Conservation (phyloP, 2,113 vertebrate genomes). For the Rhineura floridana region DNA sequence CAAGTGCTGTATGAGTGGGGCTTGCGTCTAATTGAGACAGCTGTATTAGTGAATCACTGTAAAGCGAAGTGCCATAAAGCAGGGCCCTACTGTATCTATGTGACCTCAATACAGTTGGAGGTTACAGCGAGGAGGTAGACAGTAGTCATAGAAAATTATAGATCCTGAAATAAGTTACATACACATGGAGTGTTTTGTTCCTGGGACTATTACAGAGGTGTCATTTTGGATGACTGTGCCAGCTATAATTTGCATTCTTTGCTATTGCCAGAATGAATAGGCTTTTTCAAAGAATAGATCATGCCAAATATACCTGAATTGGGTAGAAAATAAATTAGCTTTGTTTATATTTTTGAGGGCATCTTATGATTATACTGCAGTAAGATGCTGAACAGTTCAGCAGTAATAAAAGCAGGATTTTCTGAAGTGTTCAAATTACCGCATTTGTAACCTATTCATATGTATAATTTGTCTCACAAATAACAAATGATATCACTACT, state of each 20-base stretch:
- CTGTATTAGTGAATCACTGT: no score
- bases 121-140: background rate
- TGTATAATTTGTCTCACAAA: conserved; percentile 2
- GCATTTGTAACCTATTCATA: conserved; percentile 34
- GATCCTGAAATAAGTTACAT: conserved; percentile 28
- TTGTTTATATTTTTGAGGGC: conserved; percentile 61
- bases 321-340: conserved; percentile 38
- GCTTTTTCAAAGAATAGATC: conserved; percentile 46
- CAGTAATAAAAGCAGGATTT: conserved; percentile 48
- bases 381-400: conserved; percentile 54
- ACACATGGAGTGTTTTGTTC: background rate
- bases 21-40: no score
- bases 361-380: conserved; percentile 50
- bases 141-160: background rate
- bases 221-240: conserved; percentile 54
- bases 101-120: background rate
- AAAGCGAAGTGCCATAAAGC: no score
- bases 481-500: background rate
- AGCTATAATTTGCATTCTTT: conserved; percentile 65
- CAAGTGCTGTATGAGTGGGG: no score
- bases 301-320: conserved; percentile 46
- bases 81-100: no score
- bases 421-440: conserved; percentile 51
- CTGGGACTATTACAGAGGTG: conserved; percentile 37
- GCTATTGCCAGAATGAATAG: conserved; percentile 44